These are phyloP conservation scores for Zosterops hypoxanthus DNA, from an alignment of 2,113 vertebrate species.

Conservation along the genomic window DNA sequence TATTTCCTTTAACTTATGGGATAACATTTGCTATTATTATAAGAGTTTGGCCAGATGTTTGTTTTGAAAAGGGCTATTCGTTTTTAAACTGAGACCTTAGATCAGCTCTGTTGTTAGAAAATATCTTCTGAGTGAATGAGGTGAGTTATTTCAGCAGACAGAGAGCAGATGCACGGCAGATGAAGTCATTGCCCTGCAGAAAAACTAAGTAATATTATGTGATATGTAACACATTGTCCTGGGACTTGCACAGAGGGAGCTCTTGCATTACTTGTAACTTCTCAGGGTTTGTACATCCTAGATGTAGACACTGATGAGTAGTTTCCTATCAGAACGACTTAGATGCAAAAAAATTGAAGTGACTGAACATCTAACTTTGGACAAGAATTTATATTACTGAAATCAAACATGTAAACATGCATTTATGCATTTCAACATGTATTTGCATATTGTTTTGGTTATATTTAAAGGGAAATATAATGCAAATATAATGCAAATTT, in stretches of 20 bases:
- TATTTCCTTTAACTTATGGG: background rate
- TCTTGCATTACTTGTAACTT: background rate
- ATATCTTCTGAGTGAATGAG: background rate
- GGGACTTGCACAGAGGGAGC: background rate
- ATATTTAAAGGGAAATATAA: background rate
- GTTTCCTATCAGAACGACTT: background rate
- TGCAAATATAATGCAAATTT: background rate
- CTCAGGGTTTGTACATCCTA: background rate
- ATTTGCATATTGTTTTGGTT: background rate
- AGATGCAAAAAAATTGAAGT: background rate
- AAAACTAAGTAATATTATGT: background rate
- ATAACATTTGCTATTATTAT: background rate
- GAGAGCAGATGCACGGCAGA: constrained; percentile 12
- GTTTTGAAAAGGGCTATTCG: constrained; percentile 8
- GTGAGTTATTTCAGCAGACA: constrained; percentile 24
- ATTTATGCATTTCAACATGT: background rate
- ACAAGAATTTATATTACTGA: background rate
- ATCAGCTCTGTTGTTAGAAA: background rate
- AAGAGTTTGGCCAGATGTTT: constrained; percentile 11
- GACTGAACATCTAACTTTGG: background rate
- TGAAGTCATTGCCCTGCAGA: constrained; percentile 18
- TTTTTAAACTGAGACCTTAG: background rate
- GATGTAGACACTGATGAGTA: background rate
- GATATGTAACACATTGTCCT: background rate
- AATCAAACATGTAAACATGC: background rate